phyloP scores from a whole-genome alignment of 1,140 invertebrate species.

The Zaprionus capensis region DNA sequence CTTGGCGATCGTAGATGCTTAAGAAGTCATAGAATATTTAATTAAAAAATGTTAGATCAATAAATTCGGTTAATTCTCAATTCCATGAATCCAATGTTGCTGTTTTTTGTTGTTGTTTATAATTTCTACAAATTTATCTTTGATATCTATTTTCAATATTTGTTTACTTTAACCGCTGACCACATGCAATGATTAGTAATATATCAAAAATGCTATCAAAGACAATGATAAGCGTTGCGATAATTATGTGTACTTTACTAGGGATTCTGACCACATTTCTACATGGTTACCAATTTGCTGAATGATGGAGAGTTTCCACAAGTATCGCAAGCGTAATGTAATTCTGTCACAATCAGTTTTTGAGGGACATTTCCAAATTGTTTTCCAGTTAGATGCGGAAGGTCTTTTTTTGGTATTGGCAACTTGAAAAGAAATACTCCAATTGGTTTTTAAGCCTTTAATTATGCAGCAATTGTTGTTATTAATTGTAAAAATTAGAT shows the following conservation, averaged over 20 bases:
- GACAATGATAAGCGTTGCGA: constrained; percentile 14
- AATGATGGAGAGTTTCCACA: neutral
- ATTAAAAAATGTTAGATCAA: neutral
- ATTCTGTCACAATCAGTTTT: constrained; percentile 5
- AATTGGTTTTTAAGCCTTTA: constrained; percentile 42
- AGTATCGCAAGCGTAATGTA: neutral
- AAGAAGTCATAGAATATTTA: neutral
- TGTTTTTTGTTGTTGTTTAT: neutral
- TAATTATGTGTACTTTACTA: constrained; percentile 12
- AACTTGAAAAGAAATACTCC: neutral
- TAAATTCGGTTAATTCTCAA: neutral
- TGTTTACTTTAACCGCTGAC: constrained; percentile 23
- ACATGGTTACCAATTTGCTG: constrained; percentile 18
- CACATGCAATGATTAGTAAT: constrained; percentile 18
- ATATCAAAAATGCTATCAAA: constrained; percentile 19
- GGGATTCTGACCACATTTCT: constrained; percentile 8
- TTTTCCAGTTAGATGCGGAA: neutral
- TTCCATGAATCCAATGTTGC: neutral
- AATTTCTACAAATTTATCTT: neutral
- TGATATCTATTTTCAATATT: neutral
- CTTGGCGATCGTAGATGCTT: neutral
- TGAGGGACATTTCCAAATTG: constrained; percentile 4
- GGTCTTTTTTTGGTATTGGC: neutral
- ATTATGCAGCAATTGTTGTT: neutral
- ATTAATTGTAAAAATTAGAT: neutral